These are phyloP conservation scores for Colius striatus DNA, from an alignment of 2,113 vertebrate species.

Conservation along the genomic window DNA sequence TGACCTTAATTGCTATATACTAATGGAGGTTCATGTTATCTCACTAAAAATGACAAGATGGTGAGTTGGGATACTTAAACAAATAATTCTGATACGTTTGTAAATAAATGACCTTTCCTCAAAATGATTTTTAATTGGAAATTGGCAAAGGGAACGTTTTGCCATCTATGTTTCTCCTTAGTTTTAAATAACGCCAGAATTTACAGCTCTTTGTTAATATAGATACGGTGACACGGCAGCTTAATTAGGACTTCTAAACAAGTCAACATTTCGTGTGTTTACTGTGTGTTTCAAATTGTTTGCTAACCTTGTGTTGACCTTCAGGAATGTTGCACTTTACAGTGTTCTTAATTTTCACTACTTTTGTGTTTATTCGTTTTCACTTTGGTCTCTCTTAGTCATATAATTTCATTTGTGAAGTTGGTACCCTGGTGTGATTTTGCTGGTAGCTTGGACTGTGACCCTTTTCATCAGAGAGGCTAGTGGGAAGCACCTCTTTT, in stretches of 20 bases:
- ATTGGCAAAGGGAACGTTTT: constrained; percentile 77
- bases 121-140: constrained; percentile 81
- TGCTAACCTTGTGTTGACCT: constrained; percentile 46
- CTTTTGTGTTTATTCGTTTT: neutral
- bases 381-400: neutral
- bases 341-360: neutral
- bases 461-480: neutral
- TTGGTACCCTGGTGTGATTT: neutral
- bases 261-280: constrained; percentile 70
- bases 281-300: constrained; percentile 50
- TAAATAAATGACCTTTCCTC: constrained; percentile 82
- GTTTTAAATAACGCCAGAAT: constrained; percentile 66
- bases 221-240: constrained; percentile 45
- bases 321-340: constrained; percentile 28
- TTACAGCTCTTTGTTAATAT: constrained; percentile 64
- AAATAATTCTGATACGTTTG: constrained; percentile 81
- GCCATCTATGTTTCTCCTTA: constrained; percentile 66
- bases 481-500: neutral
- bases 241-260: constrained; percentile 73
- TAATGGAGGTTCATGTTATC: constrained; percentile 89
- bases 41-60: constrained; percentile 85
- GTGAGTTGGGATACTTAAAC: constrained; percentile 81
- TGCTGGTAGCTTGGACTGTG: neutral
- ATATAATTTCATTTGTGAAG: neutral
- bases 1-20: constrained; percentile 89